Conservation (phyloP, 1,140 invertebrate genomes). For the Macrocentrus cingulum region DNA sequence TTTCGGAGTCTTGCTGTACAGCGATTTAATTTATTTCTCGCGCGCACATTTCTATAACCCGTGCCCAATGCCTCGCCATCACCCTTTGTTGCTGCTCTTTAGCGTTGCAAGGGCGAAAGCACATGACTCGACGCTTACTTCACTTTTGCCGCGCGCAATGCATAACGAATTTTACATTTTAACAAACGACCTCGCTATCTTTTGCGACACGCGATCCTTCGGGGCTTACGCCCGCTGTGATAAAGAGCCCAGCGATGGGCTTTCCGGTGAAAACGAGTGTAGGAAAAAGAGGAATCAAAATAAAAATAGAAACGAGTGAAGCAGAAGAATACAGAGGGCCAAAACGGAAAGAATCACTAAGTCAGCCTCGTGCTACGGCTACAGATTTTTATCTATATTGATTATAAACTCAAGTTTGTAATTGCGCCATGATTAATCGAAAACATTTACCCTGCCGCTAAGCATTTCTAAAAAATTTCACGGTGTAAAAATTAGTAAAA, state of each 20-base stretch:
- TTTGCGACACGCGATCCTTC: constrained; percentile 51
- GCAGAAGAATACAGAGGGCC: neutral
- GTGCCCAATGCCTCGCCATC: neutral
- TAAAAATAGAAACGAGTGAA: constrained; percentile 10
- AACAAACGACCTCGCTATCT: constrained; percentile 55
- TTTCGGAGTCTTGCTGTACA: too few relatives aligned
- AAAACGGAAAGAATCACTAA: constrained; percentile 8
- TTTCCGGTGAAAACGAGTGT: constrained; percentile 20
- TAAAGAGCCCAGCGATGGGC: constrained; percentile 36
- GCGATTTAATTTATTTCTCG: too few relatives aligned
- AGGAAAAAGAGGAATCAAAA: constrained; percentile 20
- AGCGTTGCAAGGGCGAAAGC: constrained; percentile 2
- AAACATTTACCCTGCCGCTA: neutral
- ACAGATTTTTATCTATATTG: constrained; percentile 22
- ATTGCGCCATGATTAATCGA: neutral
- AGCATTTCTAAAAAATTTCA: neutral
- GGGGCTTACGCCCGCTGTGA: constrained; percentile 28
- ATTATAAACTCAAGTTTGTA: constrained; percentile 4
- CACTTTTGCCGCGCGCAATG: constrained; percentile 55
- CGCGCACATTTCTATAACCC: constrained; percentile 15
- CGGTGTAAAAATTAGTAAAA: neutral
- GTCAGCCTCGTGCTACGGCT: constrained; percentile 23
- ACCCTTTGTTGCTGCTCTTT: neutral
- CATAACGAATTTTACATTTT: constrained; percentile 58
- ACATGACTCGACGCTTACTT: constrained; percentile 52